phyloP scores from a whole-genome alignment of 2,888 invertebrate species.

The Epicampocera succincta region DNA sequence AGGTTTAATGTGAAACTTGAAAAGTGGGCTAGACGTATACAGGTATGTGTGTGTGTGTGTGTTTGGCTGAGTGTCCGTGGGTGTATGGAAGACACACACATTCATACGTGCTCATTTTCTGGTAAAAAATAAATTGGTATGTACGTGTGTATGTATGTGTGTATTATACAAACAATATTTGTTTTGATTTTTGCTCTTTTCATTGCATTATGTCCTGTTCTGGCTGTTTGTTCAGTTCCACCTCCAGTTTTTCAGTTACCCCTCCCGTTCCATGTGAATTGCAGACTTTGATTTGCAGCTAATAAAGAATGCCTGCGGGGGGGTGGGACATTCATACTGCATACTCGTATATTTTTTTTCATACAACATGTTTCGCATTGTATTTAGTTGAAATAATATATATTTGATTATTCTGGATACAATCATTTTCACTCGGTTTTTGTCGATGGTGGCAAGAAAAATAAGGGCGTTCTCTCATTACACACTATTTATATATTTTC shows the following conservation, averaged over 20 bases:
- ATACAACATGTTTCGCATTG: conserved; percentile 8
- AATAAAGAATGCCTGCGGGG: conserved; percentile 2
- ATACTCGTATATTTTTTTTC: background rate
- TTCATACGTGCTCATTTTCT: background rate
- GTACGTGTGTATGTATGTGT: no score
- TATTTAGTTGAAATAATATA: conserved; percentile 48
- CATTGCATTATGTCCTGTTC: background rate
- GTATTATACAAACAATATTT: background rate
- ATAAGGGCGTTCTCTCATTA: background rate
- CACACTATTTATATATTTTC: background rate
- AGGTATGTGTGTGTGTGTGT: no score
- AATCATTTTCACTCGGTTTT: conserved; percentile 41
- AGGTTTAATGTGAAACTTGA: no score
- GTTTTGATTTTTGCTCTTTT: background rate
- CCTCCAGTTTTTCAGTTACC: conserved; percentile 13
- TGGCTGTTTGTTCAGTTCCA: conserved; percentile 13
- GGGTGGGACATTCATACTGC: background rate
- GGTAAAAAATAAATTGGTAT: background rate
- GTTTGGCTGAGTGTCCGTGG: no score
- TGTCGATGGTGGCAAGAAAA: background rate
- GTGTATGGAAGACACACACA: background rate
- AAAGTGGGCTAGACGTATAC: no score
- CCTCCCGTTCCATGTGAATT: conserved; percentile 28
- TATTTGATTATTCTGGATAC: conserved; percentile 62
- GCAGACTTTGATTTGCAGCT: conserved; percentile 1